Evolutionary conservation across 1,140 invertebrate genomes (phyloP), one percentile per base, ranked within the genome.

Genomic region (Drosophila pectinifera): DNA sequence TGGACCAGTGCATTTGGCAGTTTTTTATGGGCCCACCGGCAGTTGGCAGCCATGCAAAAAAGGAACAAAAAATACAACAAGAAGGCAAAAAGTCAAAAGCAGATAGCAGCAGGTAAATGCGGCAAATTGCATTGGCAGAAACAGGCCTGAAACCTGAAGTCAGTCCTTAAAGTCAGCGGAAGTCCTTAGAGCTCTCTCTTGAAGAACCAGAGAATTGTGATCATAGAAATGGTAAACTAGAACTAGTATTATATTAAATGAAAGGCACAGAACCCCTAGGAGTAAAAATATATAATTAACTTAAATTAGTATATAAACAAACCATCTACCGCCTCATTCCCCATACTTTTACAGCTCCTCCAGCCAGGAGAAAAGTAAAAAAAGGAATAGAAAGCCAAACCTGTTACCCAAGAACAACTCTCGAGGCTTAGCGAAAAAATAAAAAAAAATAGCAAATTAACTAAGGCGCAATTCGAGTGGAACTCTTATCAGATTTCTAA

Each of bases 401-500:
- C 13, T 8, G 22, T 18, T 14, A 22, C 5, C 20, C 20, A 38
- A 26, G 58, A 65, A 64, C 24, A 45, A 48, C 20, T 70, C 20
- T 70, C 42, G 20, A 38, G 64, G 31, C 49, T 53, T 53, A 31
- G 59, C 24, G n/a, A 57, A 63, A 41, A 73, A 67, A 76, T 73
- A 62, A 53, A 67, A 76, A 77, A 62, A 53, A 73, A 72, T 72
- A 77, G 53, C 65, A 78, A 88, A 89, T 88, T 84, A 88, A 88
- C 80, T 88, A 49, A 89, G 80, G 80, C 85, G 84, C 84, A 88
- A 88, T 88, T 78, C 85, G 58, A 89, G 80, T 84, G 68, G 64
- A 67, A 74, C 28, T 59, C 84, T 84, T 88, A 88, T 88, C 85
- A 89, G 84, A 88, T 88, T 88, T 89, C 84, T 88, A 88, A 88